A percentile compares a stretch with the other conserved stretches of the same genome.
phyloP scores from a whole-genome alignment of 64 coral and sea anemone genomes.

The Pachyseris speciosa region DNA sequence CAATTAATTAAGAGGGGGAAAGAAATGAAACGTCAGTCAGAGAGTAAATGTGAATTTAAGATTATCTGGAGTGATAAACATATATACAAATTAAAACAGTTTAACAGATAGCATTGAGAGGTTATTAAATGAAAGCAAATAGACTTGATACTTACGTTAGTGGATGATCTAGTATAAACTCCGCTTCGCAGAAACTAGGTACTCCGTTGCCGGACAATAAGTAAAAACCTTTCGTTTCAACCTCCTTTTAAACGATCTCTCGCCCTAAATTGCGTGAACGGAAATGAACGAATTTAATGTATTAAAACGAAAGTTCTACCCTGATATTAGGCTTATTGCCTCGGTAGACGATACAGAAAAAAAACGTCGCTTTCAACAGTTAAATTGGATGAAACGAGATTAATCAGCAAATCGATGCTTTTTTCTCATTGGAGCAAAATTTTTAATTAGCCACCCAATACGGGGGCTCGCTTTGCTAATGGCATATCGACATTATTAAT shows the following conservation, averaged over 20 bases:
- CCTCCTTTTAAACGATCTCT: background rate
- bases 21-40: background rate
- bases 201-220: background rate
- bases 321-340: background rate
- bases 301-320: background rate
- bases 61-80: background rate
- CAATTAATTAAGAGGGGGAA: background rate
- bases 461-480: background rate
- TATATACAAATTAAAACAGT: background rate
- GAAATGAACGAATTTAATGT: background rate
- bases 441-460: background rate
- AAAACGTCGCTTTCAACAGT: background rate
- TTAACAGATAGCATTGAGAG: background rate
- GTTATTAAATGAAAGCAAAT: background rate
- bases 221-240: background rate
- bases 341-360: background rate
- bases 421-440: background rate
- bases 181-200: background rate
- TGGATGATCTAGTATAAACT: background rate
- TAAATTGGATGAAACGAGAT: background rate
- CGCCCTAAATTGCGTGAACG: background rate
- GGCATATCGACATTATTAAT: background rate
- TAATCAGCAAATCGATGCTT: background rate
- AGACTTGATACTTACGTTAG: background rate
- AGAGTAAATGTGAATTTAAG: background rate